These are phyloP conservation scores for Himalopsyche anomala DNA, from an alignment of 2,888 invertebrate genomes.

Conservation along the genomic window DNA sequence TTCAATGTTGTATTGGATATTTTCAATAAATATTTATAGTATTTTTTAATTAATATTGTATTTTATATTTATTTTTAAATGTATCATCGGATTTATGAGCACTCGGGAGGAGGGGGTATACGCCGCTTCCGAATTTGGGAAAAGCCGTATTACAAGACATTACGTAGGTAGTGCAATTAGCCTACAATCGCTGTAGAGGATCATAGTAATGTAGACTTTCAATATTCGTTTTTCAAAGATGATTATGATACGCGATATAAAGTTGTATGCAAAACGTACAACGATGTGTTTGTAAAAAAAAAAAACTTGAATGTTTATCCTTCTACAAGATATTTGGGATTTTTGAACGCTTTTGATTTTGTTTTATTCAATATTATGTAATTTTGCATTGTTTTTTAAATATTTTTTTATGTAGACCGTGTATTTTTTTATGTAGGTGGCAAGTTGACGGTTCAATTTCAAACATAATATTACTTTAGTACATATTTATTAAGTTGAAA, in stretches of 20 bases:
- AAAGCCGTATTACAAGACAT: slow-evolving; percentile 61
- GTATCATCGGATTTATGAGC: neutral
- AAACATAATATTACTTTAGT: neutral
- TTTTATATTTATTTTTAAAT: neutral
- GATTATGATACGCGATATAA: slow-evolving; percentile 31
- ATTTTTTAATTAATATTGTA: slow-evolving; percentile 16
- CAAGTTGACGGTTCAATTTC: slow-evolving; percentile 49
- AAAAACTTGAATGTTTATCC: slow-evolving; percentile 41
- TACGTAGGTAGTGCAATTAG: slow-evolving; percentile 65
- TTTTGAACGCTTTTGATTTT: slow-evolving; percentile 32
- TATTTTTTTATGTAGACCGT: neutral
- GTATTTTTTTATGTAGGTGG: slow-evolving; percentile 47
- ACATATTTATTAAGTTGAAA: no score
- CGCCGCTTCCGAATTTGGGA: slow-evolving; percentile 15
- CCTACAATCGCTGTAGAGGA: slow-evolving; percentile 65
- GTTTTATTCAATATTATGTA: slow-evolving; percentile 11
- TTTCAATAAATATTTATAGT: slow-evolving; percentile 8
- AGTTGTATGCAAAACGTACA: slow-evolving; percentile 32
- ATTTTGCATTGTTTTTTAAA: slow-evolving; percentile 5
- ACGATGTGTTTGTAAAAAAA: slow-evolving; percentile 39
- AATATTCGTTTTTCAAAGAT: slow-evolving; percentile 60
- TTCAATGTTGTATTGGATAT: no score
- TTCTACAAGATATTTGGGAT: slow-evolving; percentile 35
- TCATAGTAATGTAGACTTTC: slow-evolving; percentile 59
- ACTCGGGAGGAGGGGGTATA: neutral